A percentile compares a stretch with the other conserved stretches of the same genome.
These are phyloP conservation scores for Polypedilum vanderplanki DNA, from an alignment of 1,140 invertebrate species.

Conservation along the genomic window DNA sequence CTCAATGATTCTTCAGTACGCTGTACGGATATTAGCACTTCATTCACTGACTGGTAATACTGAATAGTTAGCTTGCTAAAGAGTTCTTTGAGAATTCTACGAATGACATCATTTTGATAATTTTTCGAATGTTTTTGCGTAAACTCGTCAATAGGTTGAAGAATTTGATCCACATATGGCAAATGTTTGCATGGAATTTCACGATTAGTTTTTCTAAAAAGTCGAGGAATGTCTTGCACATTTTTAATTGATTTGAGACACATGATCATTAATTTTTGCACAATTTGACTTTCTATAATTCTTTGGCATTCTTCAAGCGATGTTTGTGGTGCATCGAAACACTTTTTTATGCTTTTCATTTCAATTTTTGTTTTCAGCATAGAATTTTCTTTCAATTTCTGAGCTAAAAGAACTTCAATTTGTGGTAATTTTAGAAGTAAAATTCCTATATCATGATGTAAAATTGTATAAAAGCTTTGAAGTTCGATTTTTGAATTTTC, in stretches of 20 bases:
- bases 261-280: constrained; percentile 51
- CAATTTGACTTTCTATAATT: constrained; percentile 50
- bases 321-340: constrained; percentile 47
- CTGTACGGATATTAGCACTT: constrained; percentile 86
- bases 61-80: constrained; percentile 58
- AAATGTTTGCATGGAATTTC: constrained; percentile 73
- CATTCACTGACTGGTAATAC: constrained; percentile 72
- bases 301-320: constrained; percentile 47
- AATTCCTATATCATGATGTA: constrained; percentile 38
- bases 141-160: constrained; percentile 58
- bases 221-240: constrained; percentile 84
- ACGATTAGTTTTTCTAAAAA: constrained; percentile 88
- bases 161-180: constrained; percentile 63
- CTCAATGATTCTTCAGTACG: constrained; percentile 90
- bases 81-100: constrained; percentile 50
- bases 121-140: constrained; percentile 48
- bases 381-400: constrained; percentile 33
- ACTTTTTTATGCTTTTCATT: constrained; percentile 39
- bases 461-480: constrained; percentile 36
- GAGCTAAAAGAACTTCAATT: constrained; percentile 33
- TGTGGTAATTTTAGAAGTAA: constrained; percentile 35
- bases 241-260: constrained; percentile 56
- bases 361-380: constrained; percentile 32
- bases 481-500: constrained; percentile 30
- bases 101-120: constrained; percentile 49